phyloP scores from a whole-genome alignment of 2,797 vertebrate species.

The Pantherophis alleghaniensis region DNA sequence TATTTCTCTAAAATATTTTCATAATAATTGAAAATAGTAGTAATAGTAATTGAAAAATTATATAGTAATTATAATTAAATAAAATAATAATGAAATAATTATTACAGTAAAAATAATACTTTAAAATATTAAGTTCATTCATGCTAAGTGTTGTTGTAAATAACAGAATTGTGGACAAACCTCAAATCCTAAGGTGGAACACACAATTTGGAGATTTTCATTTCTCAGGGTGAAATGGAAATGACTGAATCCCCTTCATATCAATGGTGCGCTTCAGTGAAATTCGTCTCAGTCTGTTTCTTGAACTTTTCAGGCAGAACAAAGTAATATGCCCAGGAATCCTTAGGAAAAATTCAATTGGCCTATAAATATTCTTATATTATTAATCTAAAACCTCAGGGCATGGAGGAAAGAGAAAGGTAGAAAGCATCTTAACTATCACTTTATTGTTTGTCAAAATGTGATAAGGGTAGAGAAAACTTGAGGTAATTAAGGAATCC shows the following conservation, averaged over 20 bases:
- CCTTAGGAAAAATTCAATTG: not conserved
- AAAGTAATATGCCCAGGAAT: not conserved
- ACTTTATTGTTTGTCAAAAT: not conserved
- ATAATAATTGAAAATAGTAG: not conserved
- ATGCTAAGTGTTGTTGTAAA: not conserved
- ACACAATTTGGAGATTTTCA: not conserved
- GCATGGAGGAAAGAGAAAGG: too few species aligned
- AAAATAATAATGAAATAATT: not conserved
- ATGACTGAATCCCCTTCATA: not conserved
- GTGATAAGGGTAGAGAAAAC: not conserved
- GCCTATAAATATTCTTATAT: not conserved
- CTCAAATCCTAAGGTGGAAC: not conserved
- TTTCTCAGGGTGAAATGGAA: not conserved
- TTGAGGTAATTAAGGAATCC: not conserved
- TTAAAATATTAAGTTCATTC: not conserved
- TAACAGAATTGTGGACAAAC: not conserved
- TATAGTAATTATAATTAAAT: not conserved
- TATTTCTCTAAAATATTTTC: not conserved
- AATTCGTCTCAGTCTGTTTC: not conserved
- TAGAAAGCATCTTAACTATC: too few species aligned
- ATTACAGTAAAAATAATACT: not conserved
- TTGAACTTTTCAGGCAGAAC: not conserved
- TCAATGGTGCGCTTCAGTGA: not conserved
- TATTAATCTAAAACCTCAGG: not conserved
- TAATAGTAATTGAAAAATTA: not conserved